Base-by-base conservation (phyloP, 92 coral and sea anemone genomes). In the Paragorgia papillata region DNA sequence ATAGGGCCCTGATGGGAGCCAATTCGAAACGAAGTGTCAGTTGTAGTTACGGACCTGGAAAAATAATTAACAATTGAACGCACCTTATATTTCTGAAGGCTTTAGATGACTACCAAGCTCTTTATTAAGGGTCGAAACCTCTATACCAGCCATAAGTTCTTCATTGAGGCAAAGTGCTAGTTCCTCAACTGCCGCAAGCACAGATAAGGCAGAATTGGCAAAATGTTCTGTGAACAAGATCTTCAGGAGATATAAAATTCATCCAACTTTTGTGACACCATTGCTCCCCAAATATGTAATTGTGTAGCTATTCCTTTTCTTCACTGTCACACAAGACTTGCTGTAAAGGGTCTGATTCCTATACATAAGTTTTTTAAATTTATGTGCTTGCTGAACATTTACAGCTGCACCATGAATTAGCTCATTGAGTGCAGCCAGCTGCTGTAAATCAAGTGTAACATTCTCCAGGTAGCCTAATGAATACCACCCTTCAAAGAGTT, bases 231-330 rank as follows among this genome's bases (percentile, higher is more conserved):
- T 21, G 8, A 70, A 20, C 29, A 32, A 20, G 21, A 70, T 60
- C 56, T 44, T 70, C 26, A 50, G 46, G 58, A 70, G 48, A 27
- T 41, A 31, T 8, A 41, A 35, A 70, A 70, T 30, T 30, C 15
- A 8, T 8, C 48, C 49, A 18, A 70, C 40, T 41, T 51, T 49
- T 18, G 25, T 59, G 43, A 9, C 37, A 13, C 76, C 76, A 20
- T 69, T 48, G 50, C 12, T 2, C 17, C 31, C 60, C 32, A 48
- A n/a, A n/a, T 30, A 70, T 22, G 25, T 70, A 18, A 70, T 59
- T 8, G 82, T 82, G 66, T 59, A 82, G 64, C 86, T 82, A 44
- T 82, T 82, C 65, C 82, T 44, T 53, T 53, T 82, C 1, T n/a
- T 74, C 7, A 62, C 82, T 35, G 41, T 82, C 26, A 66, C 48